Evolutionary conservation across 1,140 invertebrate genomes (phyloP), one percentile per base, ranked within the genome.

Genomic region (Hyposmocoma kahamanoa): DNA sequence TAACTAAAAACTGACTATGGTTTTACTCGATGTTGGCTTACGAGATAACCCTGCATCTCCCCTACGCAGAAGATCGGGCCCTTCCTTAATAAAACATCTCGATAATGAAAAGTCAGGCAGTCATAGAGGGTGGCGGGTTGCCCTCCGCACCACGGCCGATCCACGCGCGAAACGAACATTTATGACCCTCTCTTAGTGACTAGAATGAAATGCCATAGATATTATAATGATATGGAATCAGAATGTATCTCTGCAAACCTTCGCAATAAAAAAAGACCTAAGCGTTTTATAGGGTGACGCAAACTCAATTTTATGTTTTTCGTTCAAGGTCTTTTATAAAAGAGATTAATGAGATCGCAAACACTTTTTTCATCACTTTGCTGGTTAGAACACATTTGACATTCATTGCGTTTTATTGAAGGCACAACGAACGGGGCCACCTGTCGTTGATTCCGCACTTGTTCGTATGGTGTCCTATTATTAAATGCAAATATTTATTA

Each of bases 21-120:
- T n/a, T n/a, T n/a, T n/a, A n/a, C n/a, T n/a, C n/a, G n/a, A 17
- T 36, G 32, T 36, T 36, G 15, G 15, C 32, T 13, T 15, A 13
- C n/a, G 53, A 58, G 62, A 58, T 58, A 80, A 47, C 79, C 79
- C 81, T 83, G 74, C 44, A 46, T n/a, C 39, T 59, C 70, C 79
- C 77, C 67, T 60, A 20, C 52, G 34, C 56, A 56, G 53, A 58
- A 44, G 21, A 67, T 54, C 62, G 54, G 60, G 56, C 74, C 75
- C 77, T 72, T 46, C 81, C 79, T 84, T 80, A 85, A 85, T 85
- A 85, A 85, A 85, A 85, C 81, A 85, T 85, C 79, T 85, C 79
- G 81, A 85, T 85, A 85, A 85, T 85, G 81, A 85, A 85, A 85
- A 85, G 81, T 85, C 81, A 84, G 81, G 63, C 73, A 74, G 76